Evolutionary conservation across 2,888 invertebrate genomes (phyloP).

Genomic region (Zonitis immaculata): DNA sequence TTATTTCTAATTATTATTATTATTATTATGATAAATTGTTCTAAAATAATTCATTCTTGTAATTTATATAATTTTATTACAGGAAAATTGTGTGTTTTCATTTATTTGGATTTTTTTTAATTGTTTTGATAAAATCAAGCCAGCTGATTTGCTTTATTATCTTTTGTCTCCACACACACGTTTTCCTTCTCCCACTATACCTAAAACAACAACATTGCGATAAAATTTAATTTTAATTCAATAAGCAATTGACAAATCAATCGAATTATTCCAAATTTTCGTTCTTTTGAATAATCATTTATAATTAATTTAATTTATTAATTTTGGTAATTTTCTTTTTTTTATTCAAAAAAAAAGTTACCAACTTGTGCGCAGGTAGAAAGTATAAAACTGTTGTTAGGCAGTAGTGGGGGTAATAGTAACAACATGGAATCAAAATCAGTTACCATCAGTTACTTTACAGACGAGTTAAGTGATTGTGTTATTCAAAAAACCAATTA

Average conservation of each 20-base stretch:
- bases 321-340: not conserved
- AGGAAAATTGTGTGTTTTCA: no score
- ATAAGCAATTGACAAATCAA: no score
- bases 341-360: not conserved
- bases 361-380: conserved; percentile 11
- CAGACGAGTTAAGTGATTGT: conserved; percentile 26
- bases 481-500: conserved; percentile 15
- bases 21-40: no score
- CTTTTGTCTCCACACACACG: conserved; percentile 1
- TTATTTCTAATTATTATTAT: no score
- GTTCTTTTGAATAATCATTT: no score
- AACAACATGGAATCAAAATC: conserved; percentile 33
- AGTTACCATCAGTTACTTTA: conserved; percentile 30
- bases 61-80: not conserved
- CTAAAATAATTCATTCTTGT: not conserved
- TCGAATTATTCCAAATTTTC: no score
- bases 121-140: conserved; percentile 1
- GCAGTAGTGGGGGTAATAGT: conserved; percentile 21
- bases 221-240: no score
- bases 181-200: not conserved
- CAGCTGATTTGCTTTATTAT: conserved; percentile 4
- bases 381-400: conserved; percentile 13
- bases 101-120: no score
- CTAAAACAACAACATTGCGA: not conserved
- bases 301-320: no score